A percentile compares a stretch with the other conserved stretches of the same genome.
Evolutionary conservation across 2,888 invertebrate species (phyloP).

Genomic region (Fragum sueziense): DNA sequence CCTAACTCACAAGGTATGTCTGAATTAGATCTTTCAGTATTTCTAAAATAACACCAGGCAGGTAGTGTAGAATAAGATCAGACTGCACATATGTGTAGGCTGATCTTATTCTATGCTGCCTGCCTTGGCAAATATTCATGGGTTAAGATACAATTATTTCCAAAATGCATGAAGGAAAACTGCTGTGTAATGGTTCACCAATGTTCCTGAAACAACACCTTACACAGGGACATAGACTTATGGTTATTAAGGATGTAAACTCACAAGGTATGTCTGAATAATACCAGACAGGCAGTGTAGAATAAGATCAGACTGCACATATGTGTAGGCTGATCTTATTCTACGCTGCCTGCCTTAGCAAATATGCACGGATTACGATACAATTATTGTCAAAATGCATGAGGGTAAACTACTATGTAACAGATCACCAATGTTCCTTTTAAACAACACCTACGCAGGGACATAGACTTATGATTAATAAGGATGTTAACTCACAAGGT

Average conservation of each 20-base stretch:
- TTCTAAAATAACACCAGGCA: too few relatives aligned
- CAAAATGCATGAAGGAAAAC: conserved; percentile 76
- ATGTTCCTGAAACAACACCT: conserved; percentile 77
- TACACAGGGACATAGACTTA: conserved; percentile 77
- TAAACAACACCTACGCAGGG: conserved; percentile 75
- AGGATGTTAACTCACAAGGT: conserved; percentile 19
- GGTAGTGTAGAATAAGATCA: too few relatives aligned
- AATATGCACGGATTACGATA: too few relatives aligned
- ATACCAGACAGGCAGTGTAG: too few relatives aligned
- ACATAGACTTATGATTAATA: conserved; percentile 73
- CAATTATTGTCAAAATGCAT: conserved; percentile 80
- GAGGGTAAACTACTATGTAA: conserved; percentile 75
- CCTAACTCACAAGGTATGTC: conserved; percentile 1
- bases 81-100: too few relatives aligned
- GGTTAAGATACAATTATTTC: too few relatives aligned
- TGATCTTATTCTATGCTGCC: too few relatives aligned
- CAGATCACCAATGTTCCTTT: conserved; percentile 78
- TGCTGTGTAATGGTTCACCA: conserved; percentile 77
- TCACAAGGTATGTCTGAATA: conserved; percentile 9
- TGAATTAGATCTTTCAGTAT: too few relatives aligned
- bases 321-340: too few relatives aligned
- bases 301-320: too few relatives aligned
- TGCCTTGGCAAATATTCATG: too few relatives aligned
- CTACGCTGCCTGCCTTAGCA: too few relatives aligned
- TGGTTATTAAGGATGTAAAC: conserved; percentile 57